These are phyloP conservation scores for Craterocephalus amniculus DNA, from an alignment of 2,797 vertebrate species.

Conservation along the genomic window DNA sequence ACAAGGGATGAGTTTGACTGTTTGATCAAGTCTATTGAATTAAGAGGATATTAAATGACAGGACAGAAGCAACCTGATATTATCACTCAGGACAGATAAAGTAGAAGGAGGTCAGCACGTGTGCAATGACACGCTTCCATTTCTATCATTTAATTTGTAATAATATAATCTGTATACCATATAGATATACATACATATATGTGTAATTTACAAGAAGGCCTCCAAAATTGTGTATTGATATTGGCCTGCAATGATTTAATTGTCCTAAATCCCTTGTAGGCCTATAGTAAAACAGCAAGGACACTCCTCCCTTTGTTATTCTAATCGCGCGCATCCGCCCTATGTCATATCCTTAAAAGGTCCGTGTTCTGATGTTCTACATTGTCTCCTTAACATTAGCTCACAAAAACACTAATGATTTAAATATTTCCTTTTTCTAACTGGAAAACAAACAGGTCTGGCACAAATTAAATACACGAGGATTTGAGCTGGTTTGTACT, in stretches of 20 bases:
- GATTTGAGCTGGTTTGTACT: slow-evolving; percentile 18
- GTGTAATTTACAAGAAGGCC: no score
- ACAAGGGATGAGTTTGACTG: background rate
- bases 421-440: slow-evolving; percentile 24
- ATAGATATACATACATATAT: no score
- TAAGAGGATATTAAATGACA: background rate
- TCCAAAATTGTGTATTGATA: background rate
- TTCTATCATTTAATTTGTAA: no score
- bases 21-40: background rate
- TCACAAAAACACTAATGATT: slow-evolving; percentile 49
- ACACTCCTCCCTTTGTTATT: slow-evolving; percentile 32
- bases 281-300: background rate
- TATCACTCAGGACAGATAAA: background rate
- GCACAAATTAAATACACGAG: background rate
- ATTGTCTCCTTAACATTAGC: slow-evolving; percentile 37
- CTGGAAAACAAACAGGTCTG: slow-evolving; percentile 27
- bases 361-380: slow-evolving; percentile 11
- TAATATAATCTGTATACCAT: no score
- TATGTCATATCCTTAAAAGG: slow-evolving; percentile 3
- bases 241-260: background rate
- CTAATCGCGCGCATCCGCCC: slow-evolving; percentile 32
- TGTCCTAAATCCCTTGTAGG: background rate
- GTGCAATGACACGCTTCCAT: background rate
- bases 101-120: background rate
- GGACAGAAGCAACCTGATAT: background rate